Base-by-base conservation (phyloP, 1,140 invertebrate species). In the Bombus turneri region DNA sequence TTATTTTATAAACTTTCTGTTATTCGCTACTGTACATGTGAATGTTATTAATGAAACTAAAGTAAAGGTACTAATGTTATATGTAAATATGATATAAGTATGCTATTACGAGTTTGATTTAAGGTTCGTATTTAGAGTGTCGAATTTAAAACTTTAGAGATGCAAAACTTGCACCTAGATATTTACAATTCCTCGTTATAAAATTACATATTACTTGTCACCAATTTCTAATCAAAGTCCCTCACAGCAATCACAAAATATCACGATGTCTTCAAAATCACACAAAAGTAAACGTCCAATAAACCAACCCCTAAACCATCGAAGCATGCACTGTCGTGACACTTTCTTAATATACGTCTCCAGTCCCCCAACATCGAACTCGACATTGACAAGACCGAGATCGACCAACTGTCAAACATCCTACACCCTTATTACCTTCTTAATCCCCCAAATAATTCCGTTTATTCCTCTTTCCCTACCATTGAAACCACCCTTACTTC, bases 341-440 rank as follows among this genome's bases (percentile, higher is more conserved):
- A 77, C 57, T 62, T 77, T 41, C 75, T 77, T 77, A 62, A 77
- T 77, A 79, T n/a, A 15, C 31, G 77, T 79, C 77, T 68, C n/a
- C 39, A 39, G 28, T 43, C 41, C 77, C 77, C 41, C 25, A 41
- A 12, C 64, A 68, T 47, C 31, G 31, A 31, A 68, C 9, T 22
- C 77, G 77, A 69, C 77, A 37, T 79, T 79, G 77, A 79, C 77
- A 79, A 69, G 77, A 69, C 41, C 43, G 64, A 79, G 68, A 37
- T 79, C 77, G 64, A 10, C 64, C 77, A 79, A 25, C 77, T 68
- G 77, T 79, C 77, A 79, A 79, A 79, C 64, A 68, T 47, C 41
- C 41, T 68, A 34, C 62, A 37, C 77, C 64, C 64, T 68, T 79
- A 68, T 79, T 68, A 68, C 77, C 62, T 68, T 68, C 64, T 68